Evolutionary conservation across 2,797 vertebrate genomes (phyloP).

Genomic region (Scyliorhinus canicula): DNA sequence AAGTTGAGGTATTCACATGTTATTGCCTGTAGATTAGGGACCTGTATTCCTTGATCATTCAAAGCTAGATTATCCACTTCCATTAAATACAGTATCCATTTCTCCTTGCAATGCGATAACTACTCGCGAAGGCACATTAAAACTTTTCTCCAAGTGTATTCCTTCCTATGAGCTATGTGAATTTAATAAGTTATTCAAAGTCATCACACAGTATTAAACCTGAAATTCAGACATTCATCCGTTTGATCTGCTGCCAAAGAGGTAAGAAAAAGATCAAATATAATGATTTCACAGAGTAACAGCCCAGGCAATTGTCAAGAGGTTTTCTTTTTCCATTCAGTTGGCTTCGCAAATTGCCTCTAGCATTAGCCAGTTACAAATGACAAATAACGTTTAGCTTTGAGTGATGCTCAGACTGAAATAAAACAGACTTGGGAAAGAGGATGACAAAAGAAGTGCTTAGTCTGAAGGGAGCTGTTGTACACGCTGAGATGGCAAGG

Average conservation of each 20-base stretch:
- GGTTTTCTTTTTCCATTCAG: slow-evolving; percentile 52
- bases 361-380: slow-evolving; percentile 55
- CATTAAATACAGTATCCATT: slow-evolving; percentile 5
- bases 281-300: slow-evolving; percentile 25
- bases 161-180: neutral
- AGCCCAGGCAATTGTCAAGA: slow-evolving; percentile 57
- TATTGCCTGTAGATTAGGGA: neutral
- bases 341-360: slow-evolving; percentile 56
- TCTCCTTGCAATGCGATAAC: slow-evolving; percentile 22
- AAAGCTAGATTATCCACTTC: neutral
- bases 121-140: neutral
- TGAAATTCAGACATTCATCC: neutral
- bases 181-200: neutral
- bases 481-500: neutral
- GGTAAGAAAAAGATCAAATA: slow-evolving; percentile 29
- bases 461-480: slow-evolving; percentile 27
- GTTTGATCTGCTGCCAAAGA: slow-evolving; percentile 29
- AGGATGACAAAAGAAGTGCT: slow-evolving; percentile 35
- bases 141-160: slow-evolving; percentile 4
- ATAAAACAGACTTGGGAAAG: slow-evolving; percentile 55
- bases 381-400: slow-evolving; percentile 63
- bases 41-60: neutral
- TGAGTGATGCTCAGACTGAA: slow-evolving; percentile 59
- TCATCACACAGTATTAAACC: neutral
- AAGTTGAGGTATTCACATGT: neutral